These are phyloP conservation scores for Esox masquinongy DNA, from an alignment of 2,797 vertebrate genomes.

Conservation along the genomic window DNA sequence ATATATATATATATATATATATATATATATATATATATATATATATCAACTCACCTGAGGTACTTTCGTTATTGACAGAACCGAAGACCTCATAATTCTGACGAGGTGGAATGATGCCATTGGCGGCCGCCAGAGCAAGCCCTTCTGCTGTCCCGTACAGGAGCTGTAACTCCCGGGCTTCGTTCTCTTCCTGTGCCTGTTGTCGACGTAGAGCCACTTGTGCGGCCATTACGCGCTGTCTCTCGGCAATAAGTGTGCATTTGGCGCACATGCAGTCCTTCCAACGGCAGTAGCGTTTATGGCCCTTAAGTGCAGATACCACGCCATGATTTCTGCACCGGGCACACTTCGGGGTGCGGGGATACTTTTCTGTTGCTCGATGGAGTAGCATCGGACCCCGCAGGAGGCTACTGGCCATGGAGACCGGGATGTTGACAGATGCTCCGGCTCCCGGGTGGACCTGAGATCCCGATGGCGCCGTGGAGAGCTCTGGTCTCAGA, in stretches of 20 bases:
- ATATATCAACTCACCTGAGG: constrained; percentile 69
- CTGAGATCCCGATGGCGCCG: constrained; percentile 78
- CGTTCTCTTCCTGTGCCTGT: constrained; percentile 97
- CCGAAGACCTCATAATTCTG: constrained; percentile 93
- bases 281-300: constrained; percentile 99
- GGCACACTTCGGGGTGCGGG: constrained; percentile 96
- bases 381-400: constrained; percentile 88
- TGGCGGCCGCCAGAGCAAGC: constrained; percentile 92
- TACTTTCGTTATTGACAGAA: constrained; percentile 79
- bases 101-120: constrained; percentile 93
- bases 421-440: constrained; percentile 85
- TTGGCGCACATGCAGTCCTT: constrained; percentile 99
- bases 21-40: neutral
- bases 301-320: constrained; percentile 95
- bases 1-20: neutral
- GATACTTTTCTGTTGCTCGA: constrained; percentile 93
- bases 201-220: constrained; percentile 94
- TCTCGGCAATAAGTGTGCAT: constrained; percentile 95
- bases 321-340: constrained; percentile 96
- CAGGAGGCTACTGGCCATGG: constrained; percentile 86
- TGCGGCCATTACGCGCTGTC: constrained; percentile 97
- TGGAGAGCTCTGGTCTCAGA: constrained; percentile 85
- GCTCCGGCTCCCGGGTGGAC: constrained; percentile 74
- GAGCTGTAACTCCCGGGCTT: constrained; percentile 92
- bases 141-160: constrained; percentile 96